Evolutionary conservation across 2,113 vertebrate species (phyloP).

Genomic region (Nymphicus hollandicus): DNA sequence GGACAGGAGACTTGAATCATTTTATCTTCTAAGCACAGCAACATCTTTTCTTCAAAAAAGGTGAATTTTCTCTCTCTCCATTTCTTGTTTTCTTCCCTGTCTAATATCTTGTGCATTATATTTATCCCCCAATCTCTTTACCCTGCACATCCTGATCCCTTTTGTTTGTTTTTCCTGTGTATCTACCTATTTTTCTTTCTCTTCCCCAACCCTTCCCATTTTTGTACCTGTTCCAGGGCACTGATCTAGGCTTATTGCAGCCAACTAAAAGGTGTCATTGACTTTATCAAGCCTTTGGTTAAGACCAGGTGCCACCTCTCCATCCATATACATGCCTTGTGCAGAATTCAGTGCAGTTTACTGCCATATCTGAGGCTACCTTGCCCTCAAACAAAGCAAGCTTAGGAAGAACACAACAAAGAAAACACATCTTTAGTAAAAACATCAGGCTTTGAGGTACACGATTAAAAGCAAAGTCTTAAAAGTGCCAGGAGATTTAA

Average conservation of each 20-base stretch:
- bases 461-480: background rate
- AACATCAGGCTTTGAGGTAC: background rate
- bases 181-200: background rate
- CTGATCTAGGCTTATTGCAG: background rate
- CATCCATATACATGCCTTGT: background rate
- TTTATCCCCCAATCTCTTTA: background rate
- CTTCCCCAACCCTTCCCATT: background rate
- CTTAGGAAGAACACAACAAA: background rate
- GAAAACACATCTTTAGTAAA: background rate
- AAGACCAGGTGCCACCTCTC: background rate
- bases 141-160: background rate
- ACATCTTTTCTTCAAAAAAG: conserved; percentile 30
- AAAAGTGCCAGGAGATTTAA: background rate
- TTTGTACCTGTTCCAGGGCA: background rate
- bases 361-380: background rate
- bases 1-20: conserved; percentile 48
- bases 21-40: conserved; percentile 44
- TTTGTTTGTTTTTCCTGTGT: background rate
- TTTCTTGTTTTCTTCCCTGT: conserved; percentile 3
- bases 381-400: background rate
- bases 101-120: background rate
- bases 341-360: background rate
- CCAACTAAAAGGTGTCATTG: background rate
- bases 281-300: background rate
- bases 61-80: background rate